A percentile compares a stretch with the other conserved stretches of the same genome.
phyloP scores from a whole-genome alignment of 1,140 invertebrate species.

The Drosophila tropicalis region DNA sequence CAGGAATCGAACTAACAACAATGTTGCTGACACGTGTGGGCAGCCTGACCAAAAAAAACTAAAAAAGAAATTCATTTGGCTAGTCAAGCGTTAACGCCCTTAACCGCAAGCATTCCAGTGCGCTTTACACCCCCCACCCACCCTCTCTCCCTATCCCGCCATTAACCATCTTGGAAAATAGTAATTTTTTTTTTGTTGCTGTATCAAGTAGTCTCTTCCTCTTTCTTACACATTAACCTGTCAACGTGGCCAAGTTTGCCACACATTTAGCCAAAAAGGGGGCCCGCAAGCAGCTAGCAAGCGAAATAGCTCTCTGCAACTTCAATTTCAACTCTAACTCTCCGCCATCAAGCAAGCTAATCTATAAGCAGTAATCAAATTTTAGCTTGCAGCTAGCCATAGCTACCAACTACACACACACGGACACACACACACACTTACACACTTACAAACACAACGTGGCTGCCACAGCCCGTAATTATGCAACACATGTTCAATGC shows the following conservation, averaged over 20 bases:
- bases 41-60: slow-evolving; percentile 6
- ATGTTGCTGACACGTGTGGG: slow-evolving; percentile 46
- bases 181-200: not conserved
- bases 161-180: not conserved
- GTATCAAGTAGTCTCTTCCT: slow-evolving; percentile 18
- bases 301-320: not conserved
- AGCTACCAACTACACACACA: slow-evolving; percentile 30
- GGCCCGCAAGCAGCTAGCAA: slow-evolving; percentile 33
- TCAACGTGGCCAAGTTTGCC: slow-evolving; percentile 78
- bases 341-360: slow-evolving; percentile 41
- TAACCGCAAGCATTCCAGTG: slow-evolving; percentile 44
- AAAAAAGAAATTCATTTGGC: slow-evolving; percentile 58
- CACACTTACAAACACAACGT: slow-evolving; percentile 9
- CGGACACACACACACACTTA: no score
- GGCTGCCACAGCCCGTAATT: slow-evolving; percentile 73
- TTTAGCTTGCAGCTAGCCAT: slow-evolving; percentile 63
- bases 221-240: slow-evolving; percentile 67
- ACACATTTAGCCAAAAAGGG: slow-evolving; percentile 61
- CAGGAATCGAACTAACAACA: slow-evolving; percentile 34
- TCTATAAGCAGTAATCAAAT: slow-evolving; percentile 81
- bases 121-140: slow-evolving; percentile 17
- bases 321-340: slow-evolving; percentile 32
- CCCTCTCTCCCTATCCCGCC: not conserved
- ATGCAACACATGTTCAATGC: slow-evolving; percentile 77
- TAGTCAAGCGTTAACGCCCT: slow-evolving; percentile 59